Percentiles rank a stretch among this genome's conserved stretches.
phyloP scores from a whole-genome alignment of 2,888 invertebrate genomes.

The Cheiracanthium punctorium region DNA sequence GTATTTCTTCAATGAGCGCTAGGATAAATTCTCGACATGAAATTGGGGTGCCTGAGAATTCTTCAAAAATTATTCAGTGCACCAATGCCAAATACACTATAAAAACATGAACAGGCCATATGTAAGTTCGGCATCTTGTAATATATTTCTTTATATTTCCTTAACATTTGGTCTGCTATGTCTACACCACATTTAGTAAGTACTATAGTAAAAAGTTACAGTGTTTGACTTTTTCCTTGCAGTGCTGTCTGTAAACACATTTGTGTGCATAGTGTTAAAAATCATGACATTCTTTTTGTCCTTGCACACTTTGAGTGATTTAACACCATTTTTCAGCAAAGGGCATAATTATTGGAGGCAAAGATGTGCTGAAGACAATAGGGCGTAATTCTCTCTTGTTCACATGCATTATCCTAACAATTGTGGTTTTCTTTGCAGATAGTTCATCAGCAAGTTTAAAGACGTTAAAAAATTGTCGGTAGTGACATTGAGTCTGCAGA shows the following conservation, averaged over 20 bases:
- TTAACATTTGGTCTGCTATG: slow-evolving; percentile 21
- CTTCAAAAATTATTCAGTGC: not conserved
- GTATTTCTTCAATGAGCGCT: not conserved
- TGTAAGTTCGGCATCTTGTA: not conserved
- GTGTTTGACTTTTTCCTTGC: not conserved
- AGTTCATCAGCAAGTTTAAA: not conserved
- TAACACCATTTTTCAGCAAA: not conserved
- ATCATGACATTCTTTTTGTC: not conserved
- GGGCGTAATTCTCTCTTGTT: not conserved
- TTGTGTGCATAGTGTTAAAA: not conserved
- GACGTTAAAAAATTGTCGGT: slow-evolving; percentile 18
- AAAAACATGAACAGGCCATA: slow-evolving; percentile 26
- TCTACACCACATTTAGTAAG: slow-evolving; percentile 11
- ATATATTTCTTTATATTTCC: no score
- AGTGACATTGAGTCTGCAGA: not conserved
- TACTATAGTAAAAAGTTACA: slow-evolving; percentile 10
- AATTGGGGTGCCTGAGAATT: not conserved
- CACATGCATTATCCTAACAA: not conserved
- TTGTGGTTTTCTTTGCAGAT: not conserved
- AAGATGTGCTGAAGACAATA: no score
- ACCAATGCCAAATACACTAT: slow-evolving; percentile 13
- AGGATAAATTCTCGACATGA: not conserved
- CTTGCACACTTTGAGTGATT: not conserved
- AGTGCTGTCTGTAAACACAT: not conserved
- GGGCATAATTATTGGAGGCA: not conserved